phyloP scores from a whole-genome alignment of 2,888 invertebrate species.

The Lomographa bimaculata region DNA sequence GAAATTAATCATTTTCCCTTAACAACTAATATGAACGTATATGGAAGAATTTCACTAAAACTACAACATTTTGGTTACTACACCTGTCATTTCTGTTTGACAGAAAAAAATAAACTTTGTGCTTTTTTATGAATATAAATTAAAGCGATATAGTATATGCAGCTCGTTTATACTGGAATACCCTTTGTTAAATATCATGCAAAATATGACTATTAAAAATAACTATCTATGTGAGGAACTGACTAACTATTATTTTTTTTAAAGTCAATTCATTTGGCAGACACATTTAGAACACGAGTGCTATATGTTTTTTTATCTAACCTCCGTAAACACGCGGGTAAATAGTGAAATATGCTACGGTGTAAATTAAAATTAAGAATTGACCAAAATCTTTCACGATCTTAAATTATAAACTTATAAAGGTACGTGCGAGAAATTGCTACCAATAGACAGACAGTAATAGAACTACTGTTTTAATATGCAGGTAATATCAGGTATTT shows the following conservation, averaged over 20 bases:
- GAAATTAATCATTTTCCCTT: conserved; percentile 51
- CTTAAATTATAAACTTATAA: conserved; percentile 15
- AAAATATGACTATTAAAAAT: conserved; percentile 34
- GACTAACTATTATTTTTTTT: conserved; percentile 34
- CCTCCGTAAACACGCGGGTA: conserved; percentile 35
- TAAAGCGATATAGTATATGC: conserved; percentile 19
- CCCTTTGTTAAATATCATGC: conserved; percentile 32
- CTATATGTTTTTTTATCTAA: conserved; percentile 28
- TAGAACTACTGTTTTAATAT: no score
- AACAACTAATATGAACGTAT: conserved; percentile 60
- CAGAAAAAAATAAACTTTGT: conserved; percentile 49
- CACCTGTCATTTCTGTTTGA: conserved; percentile 34
- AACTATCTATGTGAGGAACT: conserved; percentile 42
- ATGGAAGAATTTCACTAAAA: conserved; percentile 59
- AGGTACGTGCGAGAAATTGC: conserved; percentile 19
- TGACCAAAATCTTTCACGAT: conserved; percentile 50
- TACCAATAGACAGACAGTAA: no score
- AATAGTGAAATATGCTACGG: conserved; percentile 39
- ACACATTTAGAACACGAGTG: conserved; percentile 48
- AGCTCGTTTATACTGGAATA: conserved; percentile 22
- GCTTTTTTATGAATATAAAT: conserved; percentile 41
- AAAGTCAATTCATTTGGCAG: conserved; percentile 55
- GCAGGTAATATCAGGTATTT: no score
- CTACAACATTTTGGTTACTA: conserved; percentile 59
- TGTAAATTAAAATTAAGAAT: conserved; percentile 57